phyloP scores from a whole-genome alignment of 2,113 vertebrate genomes.

The Corythaeola cristata region DNA sequence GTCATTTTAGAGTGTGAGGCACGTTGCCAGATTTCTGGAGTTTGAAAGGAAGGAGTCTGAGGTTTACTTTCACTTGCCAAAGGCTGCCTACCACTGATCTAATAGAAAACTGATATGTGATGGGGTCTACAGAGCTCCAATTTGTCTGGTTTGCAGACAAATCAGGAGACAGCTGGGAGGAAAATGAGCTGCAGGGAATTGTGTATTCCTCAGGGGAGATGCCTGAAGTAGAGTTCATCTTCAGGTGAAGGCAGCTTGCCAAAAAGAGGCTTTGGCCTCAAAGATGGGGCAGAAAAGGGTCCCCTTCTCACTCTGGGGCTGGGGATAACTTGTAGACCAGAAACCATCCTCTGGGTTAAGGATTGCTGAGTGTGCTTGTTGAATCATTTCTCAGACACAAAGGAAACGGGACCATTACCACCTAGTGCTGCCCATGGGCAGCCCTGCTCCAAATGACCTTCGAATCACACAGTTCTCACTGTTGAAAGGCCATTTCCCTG shows the following conservation, averaged over 20 bases:
- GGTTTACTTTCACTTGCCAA: background rate
- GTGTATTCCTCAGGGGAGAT: background rate
- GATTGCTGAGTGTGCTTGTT: background rate
- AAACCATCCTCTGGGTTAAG: background rate
- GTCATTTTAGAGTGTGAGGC: background rate
- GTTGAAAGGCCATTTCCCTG: background rate
- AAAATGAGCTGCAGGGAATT: background rate
- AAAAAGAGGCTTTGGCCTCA: background rate
- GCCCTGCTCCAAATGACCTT: background rate
- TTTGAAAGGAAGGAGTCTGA: background rate
- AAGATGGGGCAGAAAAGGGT: background rate
- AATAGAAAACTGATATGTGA: background rate
- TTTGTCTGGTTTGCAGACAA: background rate
- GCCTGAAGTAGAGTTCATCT: background rate
- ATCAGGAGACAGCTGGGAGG: background rate
- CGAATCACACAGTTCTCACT: background rate
- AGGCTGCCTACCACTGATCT: background rate
- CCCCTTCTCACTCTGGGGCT: background rate
- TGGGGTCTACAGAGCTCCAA: background rate
- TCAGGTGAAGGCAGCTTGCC: background rate
- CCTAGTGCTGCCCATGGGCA: background rate
- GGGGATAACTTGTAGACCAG: background rate
- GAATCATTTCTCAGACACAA: background rate
- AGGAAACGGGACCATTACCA: background rate
- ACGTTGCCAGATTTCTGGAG: background rate